Conservation (phyloP, 2,113 vertebrate species). For the Paradoxurus hermaphroditus region DNA sequence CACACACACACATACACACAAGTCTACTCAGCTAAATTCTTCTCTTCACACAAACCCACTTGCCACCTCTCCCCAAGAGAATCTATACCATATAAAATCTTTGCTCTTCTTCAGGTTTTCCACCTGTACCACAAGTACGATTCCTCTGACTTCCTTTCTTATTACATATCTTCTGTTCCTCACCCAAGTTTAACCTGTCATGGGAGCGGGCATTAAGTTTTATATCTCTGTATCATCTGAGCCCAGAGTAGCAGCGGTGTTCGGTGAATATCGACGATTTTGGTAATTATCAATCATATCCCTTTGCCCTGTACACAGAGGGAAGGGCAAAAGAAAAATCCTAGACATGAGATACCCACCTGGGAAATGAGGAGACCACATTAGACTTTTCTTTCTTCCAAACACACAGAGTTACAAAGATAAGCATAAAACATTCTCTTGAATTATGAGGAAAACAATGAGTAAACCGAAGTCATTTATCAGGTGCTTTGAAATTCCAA, state of each 20-base stretch:
- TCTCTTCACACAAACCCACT: background rate
- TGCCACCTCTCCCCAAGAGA: background rate
- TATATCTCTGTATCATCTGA: background rate
- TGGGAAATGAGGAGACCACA: background rate
- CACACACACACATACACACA: background rate
- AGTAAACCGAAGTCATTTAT: slow-evolving; percentile 42
- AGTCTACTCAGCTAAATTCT: background rate
- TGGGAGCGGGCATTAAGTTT: background rate
- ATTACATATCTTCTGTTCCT: background rate
- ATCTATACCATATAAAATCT: background rate
- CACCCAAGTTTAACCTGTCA: background rate
- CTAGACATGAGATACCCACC: background rate
- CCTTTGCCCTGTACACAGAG: background rate
- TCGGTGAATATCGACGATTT: background rate
- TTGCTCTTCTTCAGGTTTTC: background rate
- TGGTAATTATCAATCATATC: background rate
- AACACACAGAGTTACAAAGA: background rate
- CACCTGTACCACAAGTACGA: background rate
- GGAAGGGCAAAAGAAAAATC: background rate
- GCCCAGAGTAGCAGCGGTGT: background rate
- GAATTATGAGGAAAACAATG: background rate
- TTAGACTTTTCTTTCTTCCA: background rate
- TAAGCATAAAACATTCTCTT: background rate
- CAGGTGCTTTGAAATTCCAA: slow-evolving; percentile 16
- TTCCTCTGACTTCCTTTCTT: background rate